Conservation (phyloP, 2,888 invertebrate genomes). For the Spatulosminthurus flaviceps region DNA sequence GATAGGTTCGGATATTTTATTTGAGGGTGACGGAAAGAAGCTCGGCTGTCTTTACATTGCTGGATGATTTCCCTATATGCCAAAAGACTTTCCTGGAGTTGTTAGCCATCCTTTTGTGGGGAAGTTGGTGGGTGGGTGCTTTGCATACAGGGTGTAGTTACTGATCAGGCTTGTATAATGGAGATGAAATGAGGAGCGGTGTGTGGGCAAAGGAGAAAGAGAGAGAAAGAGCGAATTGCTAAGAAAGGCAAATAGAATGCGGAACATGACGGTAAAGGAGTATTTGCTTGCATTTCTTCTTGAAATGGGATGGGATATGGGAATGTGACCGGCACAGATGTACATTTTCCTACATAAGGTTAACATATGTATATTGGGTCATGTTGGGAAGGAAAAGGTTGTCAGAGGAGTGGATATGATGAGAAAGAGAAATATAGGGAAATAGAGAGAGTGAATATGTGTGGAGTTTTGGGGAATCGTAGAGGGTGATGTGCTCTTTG, state of each 20-base stretch:
- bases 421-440: not conserved
- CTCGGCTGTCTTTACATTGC: too few relatives aligned
- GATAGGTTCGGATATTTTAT: too few relatives aligned
- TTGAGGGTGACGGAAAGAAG: too few relatives aligned
- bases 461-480: not conserved
- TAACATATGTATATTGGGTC: too few relatives aligned
- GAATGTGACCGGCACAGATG: too few relatives aligned
- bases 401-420: too few relatives aligned
- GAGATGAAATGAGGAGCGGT: not conserved
- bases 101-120: not conserved
- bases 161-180: not conserved
- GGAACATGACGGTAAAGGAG: not conserved
- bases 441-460: slow-evolving; percentile 10
- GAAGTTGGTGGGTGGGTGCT: not conserved
- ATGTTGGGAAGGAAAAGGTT: too few relatives aligned
- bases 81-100: not conserved
- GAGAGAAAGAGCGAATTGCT: not conserved
- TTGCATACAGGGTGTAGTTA: not conserved
- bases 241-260: slow-evolving; percentile 29
- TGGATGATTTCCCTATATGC: not conserved
- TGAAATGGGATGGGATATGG: too few relatives aligned
- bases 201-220: not conserved
- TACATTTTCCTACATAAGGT: too few relatives aligned
- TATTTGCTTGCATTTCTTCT: too few relatives aligned
- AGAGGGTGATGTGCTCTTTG: slow-evolving; percentile 47